phyloP scores from a whole-genome alignment of 2,113 vertebrate species.

The Amphiprion ocellaris region DNA sequence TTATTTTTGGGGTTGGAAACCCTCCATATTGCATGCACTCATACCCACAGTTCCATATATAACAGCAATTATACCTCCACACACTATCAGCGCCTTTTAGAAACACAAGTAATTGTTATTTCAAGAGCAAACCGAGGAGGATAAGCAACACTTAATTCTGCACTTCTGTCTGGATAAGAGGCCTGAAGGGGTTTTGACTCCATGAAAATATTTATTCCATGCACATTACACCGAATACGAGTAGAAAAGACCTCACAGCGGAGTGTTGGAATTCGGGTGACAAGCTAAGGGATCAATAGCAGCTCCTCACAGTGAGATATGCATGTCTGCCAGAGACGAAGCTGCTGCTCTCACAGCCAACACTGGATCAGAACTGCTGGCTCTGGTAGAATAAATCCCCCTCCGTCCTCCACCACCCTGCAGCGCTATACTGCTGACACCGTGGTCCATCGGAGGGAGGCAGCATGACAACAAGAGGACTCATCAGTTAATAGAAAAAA shows the following conservation, averaged over 20 bases:
- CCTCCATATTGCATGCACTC: too few relatives aligned
- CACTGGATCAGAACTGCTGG: slow-evolving; percentile 23
- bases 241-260: background rate
- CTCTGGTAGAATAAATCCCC: slow-evolving; percentile 15
- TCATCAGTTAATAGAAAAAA: slow-evolving; percentile 13
- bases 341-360: slow-evolving; percentile 14
- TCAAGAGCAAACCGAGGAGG: slow-evolving; percentile 1
- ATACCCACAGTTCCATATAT: too few relatives aligned
- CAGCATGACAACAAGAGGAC: slow-evolving; percentile 19
- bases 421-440: slow-evolving; percentile 38
- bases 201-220: background rate
- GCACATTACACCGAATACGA: background rate
- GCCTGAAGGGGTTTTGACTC: background rate
- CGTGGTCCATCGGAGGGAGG: background rate
- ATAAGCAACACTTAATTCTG: background rate
- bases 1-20: too few relatives aligned
- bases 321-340: slow-evolving; percentile 15
- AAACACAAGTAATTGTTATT: background rate
- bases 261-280: background rate
- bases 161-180: background rate
- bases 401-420: background rate
- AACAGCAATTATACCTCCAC: background rate
- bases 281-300: background rate
- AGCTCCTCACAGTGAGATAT: background rate
- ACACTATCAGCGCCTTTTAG: background rate